Percentiles rank a stretch among this genome's conserved stretches.
These are phyloP conservation scores for Origma solitaria DNA, from an alignment of 2,113 vertebrate species.

Conservation along the genomic window DNA sequence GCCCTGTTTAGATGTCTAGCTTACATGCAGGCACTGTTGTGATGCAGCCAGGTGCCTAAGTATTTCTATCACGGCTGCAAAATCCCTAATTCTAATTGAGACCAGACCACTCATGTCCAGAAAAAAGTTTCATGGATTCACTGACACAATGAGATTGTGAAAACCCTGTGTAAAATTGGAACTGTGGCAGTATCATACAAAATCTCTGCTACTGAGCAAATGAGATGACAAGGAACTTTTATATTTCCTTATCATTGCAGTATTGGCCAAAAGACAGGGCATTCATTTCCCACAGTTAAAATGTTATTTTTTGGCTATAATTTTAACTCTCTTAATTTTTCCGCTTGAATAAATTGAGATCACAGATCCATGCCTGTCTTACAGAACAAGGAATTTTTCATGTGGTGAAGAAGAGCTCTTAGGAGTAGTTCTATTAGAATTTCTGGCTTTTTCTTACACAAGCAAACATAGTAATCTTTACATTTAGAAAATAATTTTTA, in stretches of 20 bases:
- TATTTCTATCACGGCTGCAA: not conserved
- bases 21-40: not conserved
- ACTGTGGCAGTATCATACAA: not conserved
- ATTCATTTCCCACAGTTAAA: not conserved
- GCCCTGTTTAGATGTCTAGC: not conserved
- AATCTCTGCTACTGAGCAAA: not conserved
- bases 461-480: not conserved
- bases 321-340: not conserved
- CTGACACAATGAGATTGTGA: not conserved
- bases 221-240: not conserved
- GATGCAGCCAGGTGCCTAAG: not conserved
- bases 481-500: not conserved
- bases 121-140: not conserved
- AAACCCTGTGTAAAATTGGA: not conserved
- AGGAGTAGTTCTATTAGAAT: not conserved
- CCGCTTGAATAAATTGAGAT: not conserved
- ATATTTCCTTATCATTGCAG: not conserved
- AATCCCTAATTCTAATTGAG: not conserved
- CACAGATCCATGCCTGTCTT: not conserved
- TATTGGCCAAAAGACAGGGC: not conserved
- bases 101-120: not conserved
- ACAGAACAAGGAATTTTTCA: not conserved
- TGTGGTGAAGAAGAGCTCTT: not conserved
- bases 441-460: not conserved
- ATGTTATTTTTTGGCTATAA: not conserved